These are phyloP conservation scores for Scomberomorus guttatus DNA, from an alignment of 2,797 vertebrate species.

Conservation along the genomic window DNA sequence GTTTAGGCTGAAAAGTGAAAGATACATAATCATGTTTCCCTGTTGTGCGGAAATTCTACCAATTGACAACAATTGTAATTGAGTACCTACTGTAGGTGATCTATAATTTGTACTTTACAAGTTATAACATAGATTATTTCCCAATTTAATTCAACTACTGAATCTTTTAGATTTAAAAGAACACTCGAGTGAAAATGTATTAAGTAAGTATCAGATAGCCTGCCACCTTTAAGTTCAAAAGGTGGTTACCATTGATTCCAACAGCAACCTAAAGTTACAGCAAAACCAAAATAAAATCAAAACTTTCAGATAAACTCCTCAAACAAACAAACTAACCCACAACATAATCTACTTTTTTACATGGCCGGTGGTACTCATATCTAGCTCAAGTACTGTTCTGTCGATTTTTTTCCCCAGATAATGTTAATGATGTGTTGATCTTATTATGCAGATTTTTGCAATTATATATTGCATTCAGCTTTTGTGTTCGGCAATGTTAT, in stretches of 20 bases:
- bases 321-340: not conserved
- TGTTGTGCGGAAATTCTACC: not conserved
- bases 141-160: not conserved
- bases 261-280: not conserved
- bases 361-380: not conserved
- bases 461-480: not conserved
- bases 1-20: not conserved
- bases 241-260: not conserved
- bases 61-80: not conserved
- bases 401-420: not conserved
- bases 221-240: not conserved
- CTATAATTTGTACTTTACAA: not conserved
- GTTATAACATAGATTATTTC: not conserved
- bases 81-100: not conserved
- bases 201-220: not conserved
- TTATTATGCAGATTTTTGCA: not conserved
- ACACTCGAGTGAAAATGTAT: not conserved
- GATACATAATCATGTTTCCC: not conserved
- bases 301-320: not conserved
- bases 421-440: slow-evolving; percentile 20
- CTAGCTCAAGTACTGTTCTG: not conserved
- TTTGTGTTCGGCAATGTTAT: not conserved
- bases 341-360: too few relatives aligned
- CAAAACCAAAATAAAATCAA: not conserved
- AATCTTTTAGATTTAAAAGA: not conserved